Percentiles rank a stretch among this genome's conserved stretches.
These are phyloP conservation scores for Arion vulgaris DNA, from an alignment of 1,140 invertebrate species.

Conservation along the genomic window DNA sequence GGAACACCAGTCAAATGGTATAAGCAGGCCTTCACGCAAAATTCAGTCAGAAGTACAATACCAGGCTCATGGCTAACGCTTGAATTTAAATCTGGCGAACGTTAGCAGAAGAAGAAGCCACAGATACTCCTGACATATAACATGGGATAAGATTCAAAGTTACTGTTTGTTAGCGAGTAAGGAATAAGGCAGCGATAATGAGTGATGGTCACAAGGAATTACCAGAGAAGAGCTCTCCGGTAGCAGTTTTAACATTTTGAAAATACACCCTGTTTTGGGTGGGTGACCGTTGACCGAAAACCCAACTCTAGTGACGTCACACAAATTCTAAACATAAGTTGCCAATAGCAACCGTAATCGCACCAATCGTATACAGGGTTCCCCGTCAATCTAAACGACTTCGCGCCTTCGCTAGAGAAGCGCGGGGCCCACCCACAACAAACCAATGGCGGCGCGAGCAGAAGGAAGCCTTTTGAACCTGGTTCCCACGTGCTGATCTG, in stretches of 20 bases:
- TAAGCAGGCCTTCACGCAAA: too few relatives aligned
- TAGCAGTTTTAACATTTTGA: not conserved
- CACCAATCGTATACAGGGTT: conserved; percentile 31
- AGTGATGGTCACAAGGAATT: too few relatives aligned
- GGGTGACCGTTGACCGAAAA: not conserved
- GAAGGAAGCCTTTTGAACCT: conserved; percentile 11
- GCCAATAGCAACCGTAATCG: conserved; percentile 30
- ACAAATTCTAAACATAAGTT: not conserved
- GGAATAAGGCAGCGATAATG: too few relatives aligned
- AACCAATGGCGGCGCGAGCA: conserved; percentile 32
- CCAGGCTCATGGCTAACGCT: too few relatives aligned
- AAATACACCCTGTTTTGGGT: not conserved
- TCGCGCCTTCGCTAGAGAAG: conserved; percentile 10
- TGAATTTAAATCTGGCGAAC: too few relatives aligned
- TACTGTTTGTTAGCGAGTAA: too few relatives aligned
- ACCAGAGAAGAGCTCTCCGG: not conserved
- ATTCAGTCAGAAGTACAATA: too few relatives aligned
- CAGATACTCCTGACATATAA: too few relatives aligned
- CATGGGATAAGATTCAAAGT: too few relatives aligned
- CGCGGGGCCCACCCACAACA: conserved; percentile 17
- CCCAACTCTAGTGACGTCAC: conserved; percentile 15
- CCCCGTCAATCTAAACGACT: conserved; percentile 29
- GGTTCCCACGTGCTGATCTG: conserved; percentile 32
- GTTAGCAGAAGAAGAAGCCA: not conserved
- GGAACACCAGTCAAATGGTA: too few relatives aligned